phyloP scores from a whole-genome alignment of 2,113 vertebrate species.

The Callopanchax toddi region DNA sequence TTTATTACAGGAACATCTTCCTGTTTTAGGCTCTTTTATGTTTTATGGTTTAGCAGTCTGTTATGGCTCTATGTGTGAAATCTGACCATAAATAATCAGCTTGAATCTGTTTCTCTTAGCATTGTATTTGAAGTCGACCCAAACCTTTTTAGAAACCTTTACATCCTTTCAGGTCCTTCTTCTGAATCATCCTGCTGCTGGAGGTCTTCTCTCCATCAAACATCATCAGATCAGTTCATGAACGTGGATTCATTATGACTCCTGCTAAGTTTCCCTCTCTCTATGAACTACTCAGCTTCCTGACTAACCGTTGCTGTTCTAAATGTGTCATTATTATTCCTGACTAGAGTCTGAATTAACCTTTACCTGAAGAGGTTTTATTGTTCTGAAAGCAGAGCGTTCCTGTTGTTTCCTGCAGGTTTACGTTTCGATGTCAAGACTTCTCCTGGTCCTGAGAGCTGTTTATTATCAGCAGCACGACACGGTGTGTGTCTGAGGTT shows the following conservation, averaged over 20 bases:
- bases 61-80: too few species aligned
- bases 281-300: not conserved
- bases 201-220: not conserved
- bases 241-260: not conserved
- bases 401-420: constrained; percentile 35
- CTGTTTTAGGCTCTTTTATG: not conserved
- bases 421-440: constrained; percentile 19
- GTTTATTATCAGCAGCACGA: constrained; percentile 8
- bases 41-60: constrained; percentile 10
- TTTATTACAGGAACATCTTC: constrained; percentile 8
- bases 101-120: too few species aligned
- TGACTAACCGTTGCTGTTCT: not conserved
- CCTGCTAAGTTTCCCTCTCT: not conserved
- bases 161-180: not conserved
- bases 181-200: not conserved
- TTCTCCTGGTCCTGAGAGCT: constrained; percentile 3
- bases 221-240: not conserved
- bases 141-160: not conserved
- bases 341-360: constrained; percentile 7
- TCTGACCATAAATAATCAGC: not conserved
- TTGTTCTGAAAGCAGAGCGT: constrained; percentile 15
- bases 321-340: constrained; percentile 1
- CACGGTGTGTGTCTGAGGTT: constrained; percentile 12
- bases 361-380: constrained; percentile 17
- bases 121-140: not conserved